A percentile compares a stretch with the other conserved stretches of the same genome.
Conservation (phyloP, 2,113 vertebrate genomes). For the Platichthys stellatus region DNA sequence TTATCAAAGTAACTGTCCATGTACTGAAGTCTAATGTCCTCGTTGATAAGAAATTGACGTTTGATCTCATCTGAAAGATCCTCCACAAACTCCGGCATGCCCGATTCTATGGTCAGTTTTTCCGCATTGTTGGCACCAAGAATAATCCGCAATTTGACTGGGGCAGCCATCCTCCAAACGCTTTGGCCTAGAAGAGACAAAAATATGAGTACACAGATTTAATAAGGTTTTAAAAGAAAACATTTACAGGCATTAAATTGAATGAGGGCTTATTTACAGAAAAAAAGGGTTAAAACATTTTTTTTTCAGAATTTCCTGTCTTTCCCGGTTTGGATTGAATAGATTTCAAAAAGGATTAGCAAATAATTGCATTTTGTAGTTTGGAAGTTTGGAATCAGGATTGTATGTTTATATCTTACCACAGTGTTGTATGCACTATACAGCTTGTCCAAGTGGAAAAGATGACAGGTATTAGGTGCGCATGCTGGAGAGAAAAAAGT, state of each 20-base stretch:
- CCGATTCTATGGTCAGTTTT: slow-evolving; percentile 15
- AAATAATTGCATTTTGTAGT: too few species aligned
- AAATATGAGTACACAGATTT: too few species aligned
- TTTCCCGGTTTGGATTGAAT: too few species aligned
- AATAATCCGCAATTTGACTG: not conserved
- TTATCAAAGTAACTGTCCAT: not conserved
- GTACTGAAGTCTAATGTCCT: not conserved
- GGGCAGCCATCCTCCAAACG: not conserved
- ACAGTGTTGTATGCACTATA: not conserved
- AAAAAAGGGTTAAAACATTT: too few species aligned
- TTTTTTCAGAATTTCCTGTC: too few species aligned
- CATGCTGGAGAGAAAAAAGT: slow-evolving; percentile 1
- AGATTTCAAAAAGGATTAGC: too few species aligned
- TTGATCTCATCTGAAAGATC: slow-evolving; percentile 3
- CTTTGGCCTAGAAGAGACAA: not conserved
- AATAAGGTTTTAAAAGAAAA: too few species aligned
- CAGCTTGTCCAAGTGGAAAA: not conserved
- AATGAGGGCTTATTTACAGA: too few species aligned
- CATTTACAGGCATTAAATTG: too few species aligned
- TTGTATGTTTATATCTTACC: too few species aligned
- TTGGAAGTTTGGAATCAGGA: too few species aligned
- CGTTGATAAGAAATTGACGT: not conserved
- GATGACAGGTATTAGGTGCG: not conserved
- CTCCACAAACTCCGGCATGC: not conserved
- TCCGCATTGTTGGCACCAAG: slow-evolving; percentile 9